Base-by-base conservation (phyloP, 2,888 invertebrate genomes). In the Monopis laevigella region DNA sequence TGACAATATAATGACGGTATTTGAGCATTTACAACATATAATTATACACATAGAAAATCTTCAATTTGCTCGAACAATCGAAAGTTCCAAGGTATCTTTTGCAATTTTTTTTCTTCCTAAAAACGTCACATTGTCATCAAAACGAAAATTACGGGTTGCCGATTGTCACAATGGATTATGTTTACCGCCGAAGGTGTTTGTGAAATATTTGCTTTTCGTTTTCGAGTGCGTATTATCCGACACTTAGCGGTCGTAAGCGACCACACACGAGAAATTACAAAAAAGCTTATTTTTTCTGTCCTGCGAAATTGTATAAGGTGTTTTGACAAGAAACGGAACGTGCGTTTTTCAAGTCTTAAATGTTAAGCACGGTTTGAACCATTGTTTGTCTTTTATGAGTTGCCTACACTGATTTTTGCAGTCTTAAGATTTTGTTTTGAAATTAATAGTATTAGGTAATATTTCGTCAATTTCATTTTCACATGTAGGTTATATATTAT, bases 301-400 rank as follows among this genome's bases (percentile, higher is more conserved):
- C 30, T 12, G 67, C 65, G 65, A 67, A 72, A 74, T 74, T 72
- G 74, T 75, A 68, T 68, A 68, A 69, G 70, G 63, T 77, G 72
- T 80, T 78, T 71, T 77, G 77, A 80, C 80, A 78, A 78, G 62
- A 52, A 45, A 48, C 49, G 60, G 65, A 62, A 78, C 77, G 78
- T 80, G 78, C 63, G 74, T 59, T 54, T 52, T 52, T 55, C 57
- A 58, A 49, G 71, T 62, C 72, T 61, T 63, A 67, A 65, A 62
- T 70, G 70, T 78, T 74, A 74, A 68, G 58, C 70, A 69, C 66
- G 73, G 67, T 62, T 62, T 54, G 54, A 54, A 51, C 54, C 48
- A 53, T 54, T 62, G 50, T 65, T 64, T 69, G 58, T 69, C 62
- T 62, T 62, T n/a, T 29, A 7, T 29, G 17, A 32, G 6, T n/a